Percentiles rank a stretch among this genome's conserved stretches.
Conservation (phyloP, 2,888 invertebrate species). For the Amblyjoppa fuscipennis region DNA sequence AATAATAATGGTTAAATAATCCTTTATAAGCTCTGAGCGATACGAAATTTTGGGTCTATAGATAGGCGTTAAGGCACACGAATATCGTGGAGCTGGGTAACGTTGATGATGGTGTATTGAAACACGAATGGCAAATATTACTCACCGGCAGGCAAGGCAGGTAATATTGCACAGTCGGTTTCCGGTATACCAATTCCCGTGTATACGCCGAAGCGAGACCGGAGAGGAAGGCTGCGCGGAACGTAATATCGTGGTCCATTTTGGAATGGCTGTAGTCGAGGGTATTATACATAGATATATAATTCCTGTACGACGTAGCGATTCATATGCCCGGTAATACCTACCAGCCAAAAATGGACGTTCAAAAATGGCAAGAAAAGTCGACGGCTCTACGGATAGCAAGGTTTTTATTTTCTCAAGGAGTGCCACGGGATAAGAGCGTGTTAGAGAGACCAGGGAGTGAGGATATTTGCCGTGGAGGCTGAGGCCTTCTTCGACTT, state of each 20-base stretch:
- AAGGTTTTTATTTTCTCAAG: conserved; percentile 50
- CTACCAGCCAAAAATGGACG: conserved; percentile 24
- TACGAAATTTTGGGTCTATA: not conserved
- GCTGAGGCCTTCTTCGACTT: conserved; percentile 45
- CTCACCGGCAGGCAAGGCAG: not conserved
- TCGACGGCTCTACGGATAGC: conserved; percentile 45
- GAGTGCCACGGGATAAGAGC: conserved; percentile 35
- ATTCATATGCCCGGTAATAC: conserved; percentile 27
- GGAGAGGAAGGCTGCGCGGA: conserved; percentile 15
- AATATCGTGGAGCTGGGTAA: conserved; percentile 10
- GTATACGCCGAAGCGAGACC: conserved; percentile 12
- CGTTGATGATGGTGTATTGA: conserved; percentile 47
- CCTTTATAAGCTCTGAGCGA: not conserved
- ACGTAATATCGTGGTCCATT: conserved; percentile 64
- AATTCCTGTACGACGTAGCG: conserved; percentile 21
- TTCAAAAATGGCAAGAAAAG: conserved; percentile 42
- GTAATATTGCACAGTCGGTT: conserved; percentile 57
- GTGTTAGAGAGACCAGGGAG: conserved; percentile 53
- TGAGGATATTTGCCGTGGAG: conserved; percentile 55
- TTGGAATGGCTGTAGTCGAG: conserved; percentile 54
- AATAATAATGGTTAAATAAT: not conserved
- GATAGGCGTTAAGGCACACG: not conserved
- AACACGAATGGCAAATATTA: conserved; percentile 50
- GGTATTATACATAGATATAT: conserved; percentile 44
- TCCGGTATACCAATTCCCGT: conserved; percentile 25